These are phyloP conservation scores for Gobiocypris rarus DNA, from an alignment of 2,113 vertebrate species.

Conservation along the genomic window DNA sequence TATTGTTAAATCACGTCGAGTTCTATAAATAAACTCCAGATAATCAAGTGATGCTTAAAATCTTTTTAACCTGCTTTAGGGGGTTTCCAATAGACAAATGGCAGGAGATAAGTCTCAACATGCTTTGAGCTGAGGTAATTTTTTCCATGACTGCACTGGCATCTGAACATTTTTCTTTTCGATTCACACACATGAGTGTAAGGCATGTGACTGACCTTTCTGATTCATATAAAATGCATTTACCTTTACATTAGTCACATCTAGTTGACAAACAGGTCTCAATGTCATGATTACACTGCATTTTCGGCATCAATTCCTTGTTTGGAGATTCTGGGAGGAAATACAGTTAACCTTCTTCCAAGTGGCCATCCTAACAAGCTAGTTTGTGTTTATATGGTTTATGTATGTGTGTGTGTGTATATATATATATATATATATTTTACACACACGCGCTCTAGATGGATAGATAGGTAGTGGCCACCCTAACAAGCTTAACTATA, in stretches of 20 bases:
- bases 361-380: no score
- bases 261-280: not conserved
- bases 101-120: not conserved
- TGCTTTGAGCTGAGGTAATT: not conserved
- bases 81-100: not conserved
- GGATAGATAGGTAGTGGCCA: no score
- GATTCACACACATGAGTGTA: not conserved
- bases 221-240: not conserved
- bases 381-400: no score
- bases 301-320: not conserved
- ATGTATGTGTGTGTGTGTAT: no score
- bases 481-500: no score
- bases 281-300: conserved; percentile 33
- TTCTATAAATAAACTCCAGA: not conserved
- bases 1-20: not conserved
- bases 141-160: conserved; percentile 31
- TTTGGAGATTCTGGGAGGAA: not conserved
- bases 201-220: not conserved
- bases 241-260: not conserved
- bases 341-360: no score
- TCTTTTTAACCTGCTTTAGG: not conserved
- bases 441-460: no score
- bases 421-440: no score
- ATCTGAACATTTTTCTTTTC: conserved; percentile 2
- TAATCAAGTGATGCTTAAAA: not conserved